Evolutionary conservation across 64 coral and sea anemone species (phyloP).

Genomic region (Acropora tenuis): DNA sequence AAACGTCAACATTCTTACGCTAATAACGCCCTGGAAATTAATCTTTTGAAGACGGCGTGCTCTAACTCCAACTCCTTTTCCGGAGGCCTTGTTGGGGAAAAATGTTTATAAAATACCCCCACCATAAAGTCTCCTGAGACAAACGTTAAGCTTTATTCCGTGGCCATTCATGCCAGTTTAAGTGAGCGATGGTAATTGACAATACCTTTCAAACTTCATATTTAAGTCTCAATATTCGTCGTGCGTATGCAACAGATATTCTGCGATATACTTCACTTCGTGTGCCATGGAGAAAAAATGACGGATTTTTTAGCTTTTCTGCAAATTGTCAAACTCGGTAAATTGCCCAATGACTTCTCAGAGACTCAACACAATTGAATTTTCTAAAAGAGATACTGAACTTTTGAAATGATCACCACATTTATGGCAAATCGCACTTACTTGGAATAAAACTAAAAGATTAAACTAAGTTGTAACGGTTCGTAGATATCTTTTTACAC

Average conservation of each 20-base stretch:
- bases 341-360: conserved; percentile 11
- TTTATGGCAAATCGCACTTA: conserved; percentile 13
- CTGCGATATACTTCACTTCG: conserved; percentile 16
- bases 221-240: conserved; percentile 8
- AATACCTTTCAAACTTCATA: conserved; percentile 8
- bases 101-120: conserved; percentile 1
- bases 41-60: conserved; percentile 22
- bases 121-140: conserved; percentile 13
- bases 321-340: conserved; percentile 12
- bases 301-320: conserved; percentile 28
- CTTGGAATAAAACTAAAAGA: conserved; percentile 6
- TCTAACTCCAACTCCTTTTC: conserved; percentile 1
- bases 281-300: conserved; percentile 13
- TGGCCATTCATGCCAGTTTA: conserved; percentile 18
- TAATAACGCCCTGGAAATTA: conserved; percentile 22
- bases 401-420: conserved; percentile 2
- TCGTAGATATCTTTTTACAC: background rate
- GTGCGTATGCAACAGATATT: conserved; percentile 1
- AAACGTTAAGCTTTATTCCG: conserved; percentile 18
- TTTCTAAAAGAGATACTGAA: conserved; percentile 7
- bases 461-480: conserved; percentile 26
- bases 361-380: background rate
- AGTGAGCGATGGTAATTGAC: conserved; percentile 10
- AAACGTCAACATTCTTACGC: background rate
- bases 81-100: background rate